Percentiles rank a stretch among this genome's conserved stretches.
phyloP scores from a whole-genome alignment of 2,113 vertebrate species.

The Phodopus roborovskii region DNA sequence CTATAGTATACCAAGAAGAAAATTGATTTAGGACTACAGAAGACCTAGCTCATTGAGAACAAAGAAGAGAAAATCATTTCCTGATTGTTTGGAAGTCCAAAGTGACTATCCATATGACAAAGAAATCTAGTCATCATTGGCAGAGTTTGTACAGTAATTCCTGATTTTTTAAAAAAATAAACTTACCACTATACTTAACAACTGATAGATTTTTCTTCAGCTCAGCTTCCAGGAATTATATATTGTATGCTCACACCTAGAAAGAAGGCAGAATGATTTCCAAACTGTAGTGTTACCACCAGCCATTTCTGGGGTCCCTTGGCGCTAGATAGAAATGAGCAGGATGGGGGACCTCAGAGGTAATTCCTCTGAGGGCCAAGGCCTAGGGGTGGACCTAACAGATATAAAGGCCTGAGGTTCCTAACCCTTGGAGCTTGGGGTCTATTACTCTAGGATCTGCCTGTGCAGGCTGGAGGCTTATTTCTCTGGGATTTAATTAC shows the following conservation, averaged over 20 bases:
- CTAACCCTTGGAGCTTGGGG: background rate
- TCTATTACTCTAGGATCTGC: background rate
- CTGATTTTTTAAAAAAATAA: slow-evolving; percentile 6
- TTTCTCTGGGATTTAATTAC: background rate
- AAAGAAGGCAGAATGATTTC: background rate
- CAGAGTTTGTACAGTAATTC: background rate
- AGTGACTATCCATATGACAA: background rate
- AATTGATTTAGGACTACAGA: background rate
- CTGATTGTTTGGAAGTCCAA: background rate
- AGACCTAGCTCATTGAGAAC: background rate
- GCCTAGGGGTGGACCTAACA: too few species aligned
- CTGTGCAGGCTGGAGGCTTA: background rate
- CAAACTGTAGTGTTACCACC: background rate
- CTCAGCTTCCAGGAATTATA: background rate
- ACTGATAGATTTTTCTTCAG: background rate
- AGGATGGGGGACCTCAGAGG: too few species aligned
- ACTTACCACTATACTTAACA: background rate
- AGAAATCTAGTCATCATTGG: background rate
- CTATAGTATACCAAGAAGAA: background rate
- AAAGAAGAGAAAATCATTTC: background rate
- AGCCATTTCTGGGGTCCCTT: background rate
- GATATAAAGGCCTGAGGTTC: background rate
- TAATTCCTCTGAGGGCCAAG: background rate
- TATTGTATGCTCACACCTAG: background rate
- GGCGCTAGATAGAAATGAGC: background rate